Base-by-base conservation (phyloP, 2,113 vertebrate species). In the Pogona vitticeps region DNA sequence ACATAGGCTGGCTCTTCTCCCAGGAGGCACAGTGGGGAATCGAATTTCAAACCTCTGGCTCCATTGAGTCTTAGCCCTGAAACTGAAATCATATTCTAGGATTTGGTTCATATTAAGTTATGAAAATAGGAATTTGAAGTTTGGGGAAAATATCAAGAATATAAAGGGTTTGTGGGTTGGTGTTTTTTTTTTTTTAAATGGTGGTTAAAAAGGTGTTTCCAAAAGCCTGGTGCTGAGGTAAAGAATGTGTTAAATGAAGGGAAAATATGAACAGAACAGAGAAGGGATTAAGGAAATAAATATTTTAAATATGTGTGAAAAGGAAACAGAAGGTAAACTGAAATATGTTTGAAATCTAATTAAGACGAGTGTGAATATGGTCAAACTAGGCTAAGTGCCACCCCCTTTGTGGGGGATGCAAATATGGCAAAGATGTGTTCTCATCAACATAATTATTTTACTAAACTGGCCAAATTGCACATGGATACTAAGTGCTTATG, bases 331-430 rank as follows among this genome's bases (percentile, higher is more conserved):
- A 78, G n/a, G 56, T 10, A 78, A 36, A 56, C 31, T 59, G 67
- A 68, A 68, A 68, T 77, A 33, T 78, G 76, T 59, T 77, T 59
- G 52, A 78, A 78, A 78, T 78, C 33, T 33, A 75, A n/a, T 77
- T 78, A 78, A 21, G 31, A 8, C 26, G 65, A 67, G 31, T 77
- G 72, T 75, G 72, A 75, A 42, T 33, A 56, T 58, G n/a, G 17
- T 20, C 31, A 58, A 52, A 78, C 5, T 8, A 59, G 18, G 52
- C n/a, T 58, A 78, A 21, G 1, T 78, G 10, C 33, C 76, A 58
- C 13, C 3, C 46, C 6, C 46, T 76, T 9, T 31, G 23, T 7
- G 56, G 76, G 3, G 1, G 31, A 26, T 59, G 6, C 33, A 58
- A 59, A 52, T 52, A 10, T 52, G 28, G 17, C 42, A 79, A 18